Conservation (phyloP, 2,888 invertebrate genomes). For the Petrophora chlorosata region DNA sequence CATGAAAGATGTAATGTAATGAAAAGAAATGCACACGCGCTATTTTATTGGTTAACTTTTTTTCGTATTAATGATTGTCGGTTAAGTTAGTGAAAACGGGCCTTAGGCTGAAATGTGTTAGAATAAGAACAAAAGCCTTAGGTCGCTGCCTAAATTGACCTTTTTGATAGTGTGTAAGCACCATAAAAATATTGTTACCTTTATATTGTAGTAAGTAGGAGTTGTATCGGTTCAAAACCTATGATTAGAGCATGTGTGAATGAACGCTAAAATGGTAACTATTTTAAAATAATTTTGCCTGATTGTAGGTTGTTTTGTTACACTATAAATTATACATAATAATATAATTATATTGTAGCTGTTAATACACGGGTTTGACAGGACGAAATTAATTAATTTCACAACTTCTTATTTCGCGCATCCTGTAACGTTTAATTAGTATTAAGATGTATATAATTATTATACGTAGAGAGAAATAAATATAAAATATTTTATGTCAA, state of each 20-base stretch:
- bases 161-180: constrained; percentile 3
- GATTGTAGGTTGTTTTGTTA: not conserved
- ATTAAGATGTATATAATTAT: too few species aligned
- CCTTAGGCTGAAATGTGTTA: not conserved
- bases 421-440: too few species aligned
- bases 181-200: constrained; percentile 31
- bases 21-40: too few species aligned
- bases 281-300: constrained; percentile 1
- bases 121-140: constrained; percentile 2
- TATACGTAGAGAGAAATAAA: too few species aligned
- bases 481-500: too few species aligned
- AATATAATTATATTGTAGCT: constrained; percentile 18
- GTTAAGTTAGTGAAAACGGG: not conserved
- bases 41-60: not conserved
- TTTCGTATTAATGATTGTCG: not conserved
- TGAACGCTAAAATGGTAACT: constrained; percentile 11
- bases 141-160: constrained; percentile 2
- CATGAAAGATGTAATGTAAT: too few species aligned
- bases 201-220: constrained; percentile 39
- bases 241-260: too few species aligned
- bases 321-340: constrained; percentile 5
- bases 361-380: constrained; percentile 27
- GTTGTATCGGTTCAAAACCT: constrained; percentile 53
- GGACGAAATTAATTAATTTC: not conserved
- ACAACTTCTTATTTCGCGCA: not conserved